Percentiles rank a stretch among this genome's conserved stretches.
phyloP scores from a whole-genome alignment of 2,797 vertebrate species.

The Scyliorhinus canicula region DNA sequence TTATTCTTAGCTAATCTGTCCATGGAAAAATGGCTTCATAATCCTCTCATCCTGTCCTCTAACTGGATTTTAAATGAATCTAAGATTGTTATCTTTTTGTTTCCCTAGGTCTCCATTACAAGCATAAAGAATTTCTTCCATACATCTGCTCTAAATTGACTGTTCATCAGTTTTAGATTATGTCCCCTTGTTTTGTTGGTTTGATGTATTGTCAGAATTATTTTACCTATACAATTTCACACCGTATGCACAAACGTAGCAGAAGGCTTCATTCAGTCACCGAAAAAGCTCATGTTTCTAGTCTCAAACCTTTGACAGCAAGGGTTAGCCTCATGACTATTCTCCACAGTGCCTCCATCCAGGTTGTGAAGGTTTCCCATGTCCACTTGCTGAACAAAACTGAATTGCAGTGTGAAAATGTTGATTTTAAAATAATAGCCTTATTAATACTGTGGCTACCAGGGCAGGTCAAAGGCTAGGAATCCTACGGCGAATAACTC shows the following conservation, averaged over 20 bases:
- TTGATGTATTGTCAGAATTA: not conserved
- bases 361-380: not conserved
- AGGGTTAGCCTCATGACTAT: not conserved
- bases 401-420: not conserved
- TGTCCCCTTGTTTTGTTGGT: not conserved
- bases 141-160: not conserved
- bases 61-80: slow-evolving; percentile 16
- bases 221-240: not conserved
- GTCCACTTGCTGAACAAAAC: not conserved
- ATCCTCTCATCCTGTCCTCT: not conserved
- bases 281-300: not conserved
- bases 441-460: no score
- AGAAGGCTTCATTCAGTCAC: not conserved
- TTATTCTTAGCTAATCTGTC: not conserved
- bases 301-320: not conserved
- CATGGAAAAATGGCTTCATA: not conserved
- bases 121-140: not conserved
- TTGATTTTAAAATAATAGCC: no score
- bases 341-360: no score
- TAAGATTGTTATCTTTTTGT: not conserved
- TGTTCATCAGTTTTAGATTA: not conserved
- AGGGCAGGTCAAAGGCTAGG: no score
- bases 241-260: not conserved
- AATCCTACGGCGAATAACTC: no score
- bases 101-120: no score